Conservation (phyloP, 2,797 vertebrate genomes). For the Ctenochaetus hawaiiensis region DNA sequence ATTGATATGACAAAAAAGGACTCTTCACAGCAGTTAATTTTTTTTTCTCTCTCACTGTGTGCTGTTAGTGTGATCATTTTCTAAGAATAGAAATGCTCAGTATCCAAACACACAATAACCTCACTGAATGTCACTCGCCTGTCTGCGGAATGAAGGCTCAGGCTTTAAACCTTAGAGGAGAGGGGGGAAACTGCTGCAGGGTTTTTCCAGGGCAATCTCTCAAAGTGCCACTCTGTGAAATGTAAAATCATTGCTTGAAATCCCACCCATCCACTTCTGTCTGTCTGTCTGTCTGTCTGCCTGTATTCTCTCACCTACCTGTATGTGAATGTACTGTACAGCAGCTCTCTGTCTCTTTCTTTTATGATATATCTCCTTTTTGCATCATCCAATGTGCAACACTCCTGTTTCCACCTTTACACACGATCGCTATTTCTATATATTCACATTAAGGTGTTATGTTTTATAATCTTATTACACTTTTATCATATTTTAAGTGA, state of each 20-base stretch:
- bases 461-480: no score
- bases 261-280: slow-evolving; percentile 46
- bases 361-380: background rate
- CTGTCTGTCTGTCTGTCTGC: slow-evolving; percentile 18
- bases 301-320: slow-evolving; percentile 16
- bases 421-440: no score
- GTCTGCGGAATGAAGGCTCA: slow-evolving; percentile 57
- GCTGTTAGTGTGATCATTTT: slow-evolving; percentile 66
- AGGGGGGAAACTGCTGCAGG: slow-evolving; percentile 48
- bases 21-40: slow-evolving; percentile 38
- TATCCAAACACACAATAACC: slow-evolving; percentile 59
- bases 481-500: no score
- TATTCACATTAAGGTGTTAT: no score
- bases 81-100: slow-evolving; percentile 57
- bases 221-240: slow-evolving; percentile 76
- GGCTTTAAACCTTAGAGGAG: slow-evolving; percentile 58
- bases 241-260: slow-evolving; percentile 73
- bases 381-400: no score
- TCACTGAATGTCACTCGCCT: slow-evolving; percentile 55
- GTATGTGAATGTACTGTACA: slow-evolving; percentile 9
- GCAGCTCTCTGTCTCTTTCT: background rate
- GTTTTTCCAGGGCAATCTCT: slow-evolving; percentile 78
- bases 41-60: slow-evolving; percentile 29
- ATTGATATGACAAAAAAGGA: slow-evolving; percentile 44
- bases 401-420: no score